Base-by-base conservation (phyloP, 2,888 invertebrate genomes). In the Melanotus villosus region DNA sequence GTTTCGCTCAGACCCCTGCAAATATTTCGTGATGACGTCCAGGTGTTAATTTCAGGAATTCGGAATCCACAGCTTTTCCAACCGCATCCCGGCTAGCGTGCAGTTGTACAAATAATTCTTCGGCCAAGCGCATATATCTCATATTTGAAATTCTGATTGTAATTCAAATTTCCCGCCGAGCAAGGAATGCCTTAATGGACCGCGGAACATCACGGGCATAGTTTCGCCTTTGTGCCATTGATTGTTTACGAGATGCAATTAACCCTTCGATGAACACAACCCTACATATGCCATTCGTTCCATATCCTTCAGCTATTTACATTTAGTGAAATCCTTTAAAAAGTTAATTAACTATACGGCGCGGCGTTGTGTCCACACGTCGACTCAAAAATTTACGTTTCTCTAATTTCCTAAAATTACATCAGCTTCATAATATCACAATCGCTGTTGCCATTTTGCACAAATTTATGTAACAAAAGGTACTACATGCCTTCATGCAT, bases 171-270 rank as follows among this genome's bases (percentile, higher is more conserved):
- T 68, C 38, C 50, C 57, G 57, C 62, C 63, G 47, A 16, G 19
- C 14, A 21, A 68, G 57, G 62, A 68, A 68, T 56, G 62, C 68
- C 45, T 63, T 63, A 63, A 63, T 57, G 19, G 50, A 68, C 68
- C 34, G 12, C 41, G 19, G 63, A 43, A 30, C 63, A 54, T 16
- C 36, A 14, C 21, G 16, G 65, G 45, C 45, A 56, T 36, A 65
- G 41, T 45, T 56, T 57, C 41, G 34, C 57, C 41, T 34, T 54
- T 57, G 19, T 32, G 45, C 43, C 23, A 57, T 57, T 45, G 65
- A 63, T 52, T 63, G 63, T 63, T 63, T 63, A 54, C 32, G 6
- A 30, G 63, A 63, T 54, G 54, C 63, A 41, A 63, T 63, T 54
- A 63, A 63, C 38, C 38, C 34, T n/a, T 21, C 50, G 23, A 36